These are phyloP conservation scores for Heliconius hermathena DNA, from an alignment of 1,140 invertebrate species.

Conservation along the genomic window DNA sequence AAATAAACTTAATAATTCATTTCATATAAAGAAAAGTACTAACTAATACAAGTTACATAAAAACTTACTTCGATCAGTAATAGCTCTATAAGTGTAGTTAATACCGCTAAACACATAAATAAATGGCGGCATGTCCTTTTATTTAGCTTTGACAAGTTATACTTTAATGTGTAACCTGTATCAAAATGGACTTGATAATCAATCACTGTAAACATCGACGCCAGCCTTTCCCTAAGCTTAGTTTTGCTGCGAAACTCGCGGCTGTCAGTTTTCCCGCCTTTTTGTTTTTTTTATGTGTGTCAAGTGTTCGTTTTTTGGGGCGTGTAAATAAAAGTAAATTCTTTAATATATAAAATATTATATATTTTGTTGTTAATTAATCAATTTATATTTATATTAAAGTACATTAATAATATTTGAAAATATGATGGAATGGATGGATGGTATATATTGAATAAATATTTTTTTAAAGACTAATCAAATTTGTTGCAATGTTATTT, in stretches of 20 bases:
- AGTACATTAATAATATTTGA: too few species aligned
- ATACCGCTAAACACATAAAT: neutral
- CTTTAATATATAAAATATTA: neutral
- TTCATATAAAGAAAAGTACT: neutral
- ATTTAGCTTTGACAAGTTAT: neutral
- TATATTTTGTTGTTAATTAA: too few species aligned
- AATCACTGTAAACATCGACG: neutral
- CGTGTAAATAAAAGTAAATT: neutral
- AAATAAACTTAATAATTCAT: neutral
- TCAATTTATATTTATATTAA: too few species aligned
- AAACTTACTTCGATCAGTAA: neutral
- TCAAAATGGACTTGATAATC: conserved; percentile 8
- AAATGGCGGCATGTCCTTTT: conserved; percentile 5
- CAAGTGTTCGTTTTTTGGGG: neutral
- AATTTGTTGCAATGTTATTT: too few species aligned
- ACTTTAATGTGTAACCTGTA: neutral
- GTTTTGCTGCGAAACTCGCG: conserved; percentile 15
- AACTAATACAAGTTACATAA: neutral
- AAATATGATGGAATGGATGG: too few species aligned
- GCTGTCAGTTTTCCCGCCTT: conserved; percentile 29
- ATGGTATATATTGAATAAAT: too few species aligned
- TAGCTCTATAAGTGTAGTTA: neutral
- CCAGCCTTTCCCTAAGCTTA: neutral
- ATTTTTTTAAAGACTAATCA: too few species aligned
- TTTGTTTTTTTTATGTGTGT: neutral